phyloP scores from a whole-genome alignment of 1,140 invertebrate genomes.

The Macrobrachium rosenbergii region DNA sequence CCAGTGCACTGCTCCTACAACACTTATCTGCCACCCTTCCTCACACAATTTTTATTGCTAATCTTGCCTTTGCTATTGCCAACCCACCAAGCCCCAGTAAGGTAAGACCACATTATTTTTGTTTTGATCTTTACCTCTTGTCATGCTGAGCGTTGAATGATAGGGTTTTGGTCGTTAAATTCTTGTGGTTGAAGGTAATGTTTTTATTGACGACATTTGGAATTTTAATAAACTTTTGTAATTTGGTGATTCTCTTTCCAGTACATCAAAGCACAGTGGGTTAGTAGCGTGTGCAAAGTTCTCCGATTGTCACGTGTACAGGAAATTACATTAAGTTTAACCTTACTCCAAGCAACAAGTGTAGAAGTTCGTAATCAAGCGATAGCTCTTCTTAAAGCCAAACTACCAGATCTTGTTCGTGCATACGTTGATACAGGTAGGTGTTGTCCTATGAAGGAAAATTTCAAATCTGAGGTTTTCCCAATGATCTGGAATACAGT shows the following conservation, averaged over 20 bases:
- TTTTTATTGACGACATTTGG: too few relatives aligned
- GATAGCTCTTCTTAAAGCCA: constrained; percentile 82
- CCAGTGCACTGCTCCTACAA: constrained; percentile 43
- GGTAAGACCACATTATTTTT: constrained; percentile 22
- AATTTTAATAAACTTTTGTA: constrained; percentile 2
- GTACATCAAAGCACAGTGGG: constrained; percentile 49
- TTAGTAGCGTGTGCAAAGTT: constrained; percentile 78
- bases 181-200: not conserved
- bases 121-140: not conserved
- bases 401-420: constrained; percentile 86
- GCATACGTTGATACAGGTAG: constrained; percentile 84
- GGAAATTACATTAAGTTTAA: constrained; percentile 90
- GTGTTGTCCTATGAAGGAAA: constrained; percentile 40
- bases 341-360: constrained; percentile 84
- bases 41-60: constrained; percentile 29
- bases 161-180: not conserved
- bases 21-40: constrained; percentile 50
- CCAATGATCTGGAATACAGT: too few relatives aligned
- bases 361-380: constrained; percentile 81
- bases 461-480: too few relatives aligned
- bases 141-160: not conserved
- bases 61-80: constrained; percentile 47
- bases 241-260: constrained; percentile 25
- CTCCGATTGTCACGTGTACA: constrained; percentile 87
- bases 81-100: constrained; percentile 44